Evolutionary conservation across 2,797 vertebrate genomes (phyloP).

Genomic region (Phrynocephalus guinanensis): DNA sequence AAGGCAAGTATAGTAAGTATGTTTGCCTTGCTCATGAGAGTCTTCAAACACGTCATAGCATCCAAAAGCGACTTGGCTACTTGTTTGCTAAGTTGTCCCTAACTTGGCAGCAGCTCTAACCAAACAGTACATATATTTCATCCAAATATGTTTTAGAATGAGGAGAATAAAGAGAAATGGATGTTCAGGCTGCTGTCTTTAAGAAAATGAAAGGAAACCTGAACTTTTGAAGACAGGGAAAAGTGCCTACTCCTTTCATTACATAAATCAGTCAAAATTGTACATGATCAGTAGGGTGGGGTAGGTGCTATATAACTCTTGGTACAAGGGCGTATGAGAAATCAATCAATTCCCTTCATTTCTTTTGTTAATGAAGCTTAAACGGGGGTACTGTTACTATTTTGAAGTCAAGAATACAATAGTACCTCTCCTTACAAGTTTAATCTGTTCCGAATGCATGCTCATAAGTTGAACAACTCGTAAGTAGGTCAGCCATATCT

Average conservation of each 20-base stretch:
- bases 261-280: background rate
- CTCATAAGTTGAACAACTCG: too few relatives aligned
- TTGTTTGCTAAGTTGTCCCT: background rate
- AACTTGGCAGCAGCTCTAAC: background rate
- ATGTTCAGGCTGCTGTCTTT: background rate
- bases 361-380: background rate
- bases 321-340: background rate
- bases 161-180: background rate
- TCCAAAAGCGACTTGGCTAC: background rate
- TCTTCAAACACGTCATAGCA: background rate
- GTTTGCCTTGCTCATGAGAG: too few relatives aligned
- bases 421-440: too few relatives aligned
- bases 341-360: too few relatives aligned
- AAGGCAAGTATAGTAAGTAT: background rate
- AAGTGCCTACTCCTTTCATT: background rate
- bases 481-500: too few relatives aligned
- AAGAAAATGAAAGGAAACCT: background rate
- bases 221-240: background rate
- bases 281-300: too few relatives aligned
- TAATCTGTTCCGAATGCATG: too few relatives aligned
- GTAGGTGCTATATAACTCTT: background rate
- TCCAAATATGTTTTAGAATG: background rate
- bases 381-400: background rate
- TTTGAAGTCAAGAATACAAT: background rate
- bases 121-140: background rate